phyloP scores from a whole-genome alignment of 2,888 invertebrate genomes.

The Acronicta alni region DNA sequence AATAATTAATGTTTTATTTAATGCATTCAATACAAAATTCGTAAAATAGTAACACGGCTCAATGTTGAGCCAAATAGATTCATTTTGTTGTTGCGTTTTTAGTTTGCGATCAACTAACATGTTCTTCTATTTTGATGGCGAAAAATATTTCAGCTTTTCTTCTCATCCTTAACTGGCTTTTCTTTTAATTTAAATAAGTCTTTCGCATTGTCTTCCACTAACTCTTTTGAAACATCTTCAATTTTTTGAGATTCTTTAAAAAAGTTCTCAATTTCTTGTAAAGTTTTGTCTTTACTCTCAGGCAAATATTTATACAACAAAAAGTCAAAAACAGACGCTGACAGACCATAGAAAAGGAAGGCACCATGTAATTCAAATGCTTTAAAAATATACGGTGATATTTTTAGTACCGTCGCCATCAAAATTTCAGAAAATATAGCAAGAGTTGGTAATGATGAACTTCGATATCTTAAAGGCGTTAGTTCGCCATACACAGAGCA shows the following conservation, averaged over 20 bases:
- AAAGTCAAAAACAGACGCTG: slow-evolving; percentile 55
- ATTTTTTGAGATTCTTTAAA: slow-evolving; percentile 42
- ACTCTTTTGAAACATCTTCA: slow-evolving; percentile 24
- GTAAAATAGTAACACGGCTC: no score
- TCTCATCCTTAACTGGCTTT: not conserved
- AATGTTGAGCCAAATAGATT: no score
- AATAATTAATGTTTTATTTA: no score
- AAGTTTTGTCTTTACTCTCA: slow-evolving; percentile 66
- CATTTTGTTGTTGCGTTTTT: no score
- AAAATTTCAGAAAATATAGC: slow-evolving; percentile 55
- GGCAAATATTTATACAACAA: slow-evolving; percentile 61
- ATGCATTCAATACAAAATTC: no score
- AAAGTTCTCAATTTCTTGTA: slow-evolving; percentile 60
- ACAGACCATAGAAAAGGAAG: slow-evolving; percentile 62
- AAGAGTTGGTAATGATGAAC: slow-evolving; percentile 53
- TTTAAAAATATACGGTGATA: slow-evolving; percentile 60
- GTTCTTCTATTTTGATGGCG: no score
- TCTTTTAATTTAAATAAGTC: not conserved
- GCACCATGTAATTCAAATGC: slow-evolving; percentile 58
- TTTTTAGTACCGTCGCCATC: slow-evolving; percentile 59
- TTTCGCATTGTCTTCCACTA: slow-evolving; percentile 14
- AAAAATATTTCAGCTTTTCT: no score
- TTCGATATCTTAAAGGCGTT: slow-evolving; percentile 59
- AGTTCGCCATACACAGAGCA: slow-evolving; percentile 64
- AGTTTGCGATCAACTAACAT: no score